Base-by-base conservation (phyloP, 2,113 vertebrate genomes). In the Syngnathus typhle region DNA sequence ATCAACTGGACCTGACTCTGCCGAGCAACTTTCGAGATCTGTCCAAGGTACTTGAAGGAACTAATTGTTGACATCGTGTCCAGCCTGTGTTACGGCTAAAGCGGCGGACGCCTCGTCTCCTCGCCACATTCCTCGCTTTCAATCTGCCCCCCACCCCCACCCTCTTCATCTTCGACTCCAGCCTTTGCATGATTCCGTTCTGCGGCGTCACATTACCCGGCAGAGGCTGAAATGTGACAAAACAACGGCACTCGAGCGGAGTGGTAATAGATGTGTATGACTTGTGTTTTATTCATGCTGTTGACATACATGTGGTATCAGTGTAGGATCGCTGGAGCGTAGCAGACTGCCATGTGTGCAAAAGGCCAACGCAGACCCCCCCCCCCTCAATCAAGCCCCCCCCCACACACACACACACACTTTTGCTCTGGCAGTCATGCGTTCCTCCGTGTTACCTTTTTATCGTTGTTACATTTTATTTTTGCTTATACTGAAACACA, bases 21-120 rank as follows among this genome's bases (percentile, higher is more conserved):
- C 96, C 97, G 52, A 98, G 95, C 91, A 99, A 99, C 91, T 99
- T 95, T 90, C 93, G 97, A 89, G 97, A 99, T 90, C 92, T 99
- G 68, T 99, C 96, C 69, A 99, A 99, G 95, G 96, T 99, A 90
- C 44, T 51, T 19, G 18, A 51, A 51, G 13, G 19, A 19, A 7
- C 9, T 2, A 4, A 9, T 7, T 9, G 21, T 47, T 47, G 16
- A 8, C 1, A n/a, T 11, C 49, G 21, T 21, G n/a, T 3, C n/a
- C 19, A n/a, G 19, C 7, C 49, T 21, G n/a, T 9, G 27, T 3
- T 32, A 32, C 27, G 27, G 27, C 49, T 21, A 13, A n/a, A n/a
- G 27, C 60, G 71, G 66, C 79, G 73, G 71, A 72, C 79, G 79
- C 75, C 67, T 78, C 23, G 69, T 80, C 72, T 65, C 72, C 49